Base-by-base conservation (phyloP, 2,113 vertebrate genomes). In the Cheirogaleus medius region DNA sequence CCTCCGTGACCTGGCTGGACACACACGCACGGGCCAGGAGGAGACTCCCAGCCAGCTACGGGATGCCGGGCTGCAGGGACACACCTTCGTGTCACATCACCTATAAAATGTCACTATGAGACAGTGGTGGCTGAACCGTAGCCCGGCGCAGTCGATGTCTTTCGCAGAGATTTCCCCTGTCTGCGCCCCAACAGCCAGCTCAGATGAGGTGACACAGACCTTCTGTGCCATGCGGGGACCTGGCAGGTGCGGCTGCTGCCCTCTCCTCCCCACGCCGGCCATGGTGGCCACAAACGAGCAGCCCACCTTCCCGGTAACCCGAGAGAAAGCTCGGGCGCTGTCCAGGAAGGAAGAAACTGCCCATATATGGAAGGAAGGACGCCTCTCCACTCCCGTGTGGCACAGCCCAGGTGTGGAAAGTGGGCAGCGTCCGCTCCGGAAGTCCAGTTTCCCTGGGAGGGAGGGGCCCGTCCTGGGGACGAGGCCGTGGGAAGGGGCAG, bases 281-380 rank as follows among this genome's bases (percentile, higher is more conserved):
- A 12, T 27, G 1, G 17, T 0, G 0, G 0, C 58, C 42, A 9
- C 4, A 58, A 68, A 29, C 0, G 0, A 77, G 15, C 37, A 37
- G 74, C 25, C 23, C 13, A 1, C 90, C 42, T 42, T 0, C 60
- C 34, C 12, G 1, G 15, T 10, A 29, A 10, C 27, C 96, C 47
- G 34, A 32, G 20, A 1, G 32, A 76, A 37, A 23, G 42, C 3
- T 49, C 3, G 0, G n/a, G 47, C 6, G 15, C 47, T 9, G 14
- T 37, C 68, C 9, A 32, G n/a, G 5, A 25, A 56, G 15, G n/a
- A 21, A 63, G 77, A 27, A 25, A 7, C 12, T 37, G 2, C 5
- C 17, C 47, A 5, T 12, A 47, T 18, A 7, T 17, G 37, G 69
- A 76, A 85, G 81, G 69, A 64, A 54, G 39, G 39, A 29, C 1